Base-by-base conservation (phyloP, 2,113 vertebrate species). In the Myotis davidii region DNA sequence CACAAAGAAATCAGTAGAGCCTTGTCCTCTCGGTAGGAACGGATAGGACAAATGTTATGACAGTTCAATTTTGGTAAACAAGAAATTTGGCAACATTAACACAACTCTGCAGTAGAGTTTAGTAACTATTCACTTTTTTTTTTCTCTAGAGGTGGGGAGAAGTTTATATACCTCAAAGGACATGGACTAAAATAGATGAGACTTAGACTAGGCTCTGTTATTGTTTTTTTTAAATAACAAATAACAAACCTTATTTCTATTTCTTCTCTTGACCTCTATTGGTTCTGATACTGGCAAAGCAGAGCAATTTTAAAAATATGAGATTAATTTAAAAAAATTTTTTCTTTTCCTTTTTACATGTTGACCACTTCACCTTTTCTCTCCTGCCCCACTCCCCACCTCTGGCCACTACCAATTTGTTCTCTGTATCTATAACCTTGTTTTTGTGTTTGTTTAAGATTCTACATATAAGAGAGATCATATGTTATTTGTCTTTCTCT, bases 161-260 rank as follows among this genome's bases (percentile, higher is more conserved):
- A n/a, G 56, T 86, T 97, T 93, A 78, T 45, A 88, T 89, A 45
- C 69, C 18, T 85, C 65, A 94, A 94, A 96, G n/a, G 45, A 90
- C 18, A 74, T 7, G 4, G 2, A 39, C 79, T 81, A 89, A 97
- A 94, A 88, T 86, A 94, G 23, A 54, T 27, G n/a, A 82, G 50
- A 79, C 67, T 92, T 79, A 72, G 29, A 69, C 8, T 94, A 56
- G 67, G 86, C 59, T 54, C 21, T 78, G 93, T 95, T 92, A 11
- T 45, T 45, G 1, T 45, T 45, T 73, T 25, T 61, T 61, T 27
- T 27, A 27, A 61, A 12, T 54, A 91, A 59, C 23, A 67, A n/a
- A 78, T 42, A 72, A 77, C 82, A 84, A 34, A 83, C 16, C 27
- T 64, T 2, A 23, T 88, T 81, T 91, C 65, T 92, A 14, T 89